Evolutionary conservation across 2,113 vertebrate genomes (phyloP).

Genomic region (Hirundichthys speculiger): DNA sequence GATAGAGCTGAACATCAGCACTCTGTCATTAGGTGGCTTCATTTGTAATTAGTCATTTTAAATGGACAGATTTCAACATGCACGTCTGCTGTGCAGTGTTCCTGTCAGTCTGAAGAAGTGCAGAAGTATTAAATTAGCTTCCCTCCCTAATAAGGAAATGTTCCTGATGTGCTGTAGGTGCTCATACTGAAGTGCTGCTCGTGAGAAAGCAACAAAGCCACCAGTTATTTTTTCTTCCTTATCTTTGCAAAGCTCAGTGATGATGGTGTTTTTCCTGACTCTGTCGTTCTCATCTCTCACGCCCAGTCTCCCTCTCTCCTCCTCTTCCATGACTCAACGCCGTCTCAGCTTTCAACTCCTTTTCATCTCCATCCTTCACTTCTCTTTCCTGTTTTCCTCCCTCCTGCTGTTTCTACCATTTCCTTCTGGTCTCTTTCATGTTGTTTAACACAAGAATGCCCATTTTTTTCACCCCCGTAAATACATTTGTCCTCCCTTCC

Average conservation of each 20-base stretch:
- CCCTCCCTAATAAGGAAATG: conserved; percentile 57
- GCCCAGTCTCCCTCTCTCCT: neutral
- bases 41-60: too few relatives aligned
- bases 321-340: conserved; percentile 39
- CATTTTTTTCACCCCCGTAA: neutral
- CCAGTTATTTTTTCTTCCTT: conserved; percentile 28
- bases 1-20: neutral
- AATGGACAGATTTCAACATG: neutral
- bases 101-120: conserved; percentile 9
- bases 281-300: too few relatives aligned
- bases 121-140: conserved; percentile 23
- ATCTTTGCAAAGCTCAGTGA: conserved; percentile 57
- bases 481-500: neutral
- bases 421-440: neutral
- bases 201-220: conserved; percentile 47
- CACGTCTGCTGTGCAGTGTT: neutral
- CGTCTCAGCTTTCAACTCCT: conserved; percentile 5
- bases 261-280: conserved; percentile 20
- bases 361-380: conserved; percentile 1
- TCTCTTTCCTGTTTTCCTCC: conserved; percentile 20
- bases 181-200: conserved; percentile 21
- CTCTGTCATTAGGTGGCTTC: too few relatives aligned
- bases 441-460: neutral
- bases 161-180: conserved; percentile 22
- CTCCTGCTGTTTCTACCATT: conserved; percentile 19